Base-by-base conservation (phyloP, 2,797 vertebrate genomes). In the Enteromius trimaculatus region DNA sequence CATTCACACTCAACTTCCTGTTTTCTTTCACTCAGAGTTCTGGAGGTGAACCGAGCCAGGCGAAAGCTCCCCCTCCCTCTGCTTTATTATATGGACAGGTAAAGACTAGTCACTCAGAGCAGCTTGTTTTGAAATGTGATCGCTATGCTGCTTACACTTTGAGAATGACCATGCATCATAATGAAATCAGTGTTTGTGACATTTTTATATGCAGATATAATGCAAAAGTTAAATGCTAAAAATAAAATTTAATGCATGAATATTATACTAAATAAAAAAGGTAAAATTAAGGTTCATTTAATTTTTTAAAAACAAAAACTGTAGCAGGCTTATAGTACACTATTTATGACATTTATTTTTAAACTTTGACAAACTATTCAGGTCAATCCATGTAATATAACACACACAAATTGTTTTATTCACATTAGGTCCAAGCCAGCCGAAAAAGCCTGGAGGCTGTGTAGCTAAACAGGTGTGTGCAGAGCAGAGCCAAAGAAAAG, bases 111-210 rank as follows among this genome's bases (percentile, higher is more conserved):
- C 85, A 31, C 75, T 65, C 82, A 16, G 42, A 84, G 83, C 72
- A 87, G 85, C 90, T 86, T 90, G 93, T 95, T 95, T 93, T 94
- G 92, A 94, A 94, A 95, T 49, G 51, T 88, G 91, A 94, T 91
- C 87, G 84, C 86, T 83, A 84, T 58, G 77, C 85, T 83, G 88
- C 90, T 85, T 88, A 87, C 86, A 87, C 85, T 88, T 85, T 79
- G 84, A 58, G 88, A 87, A 86, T 93, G 93, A 93, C 93, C 91
- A 86, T 49, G 81, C 31, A 80, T 70, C 55, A 75, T 47, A 79
- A 47, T 53, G 86, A 65, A 83, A 85, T 60, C 58, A 77, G 85
- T 34, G 53, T 37, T 55, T 69, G 34, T 21, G 21, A 3, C 14
- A 49, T 64, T 47, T 34, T 34, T 49, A 17, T 44, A 64, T 17